Conservation (phyloP, 2,797 vertebrate genomes). For the Avahi laniger region DNA sequence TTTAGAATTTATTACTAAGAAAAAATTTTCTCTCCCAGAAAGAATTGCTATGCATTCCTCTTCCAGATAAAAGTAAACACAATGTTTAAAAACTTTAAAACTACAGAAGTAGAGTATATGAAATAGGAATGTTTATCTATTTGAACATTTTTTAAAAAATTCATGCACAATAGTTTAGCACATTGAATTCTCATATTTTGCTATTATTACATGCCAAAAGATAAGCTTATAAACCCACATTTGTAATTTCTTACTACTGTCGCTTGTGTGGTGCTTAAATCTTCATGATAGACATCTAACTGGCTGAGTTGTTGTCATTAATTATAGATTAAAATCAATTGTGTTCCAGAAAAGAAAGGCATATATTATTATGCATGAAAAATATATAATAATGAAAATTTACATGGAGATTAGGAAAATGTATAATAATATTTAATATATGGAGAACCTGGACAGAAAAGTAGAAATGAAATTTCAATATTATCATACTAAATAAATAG, state of each 20-base stretch:
- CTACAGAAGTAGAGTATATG: background rate
- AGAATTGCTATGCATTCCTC: background rate
- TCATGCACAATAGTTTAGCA: background rate
- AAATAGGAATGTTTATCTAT: background rate
- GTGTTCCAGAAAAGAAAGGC: background rate
- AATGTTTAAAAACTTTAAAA: background rate
- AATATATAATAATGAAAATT: background rate
- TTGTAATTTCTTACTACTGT: background rate
- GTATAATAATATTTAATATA: background rate
- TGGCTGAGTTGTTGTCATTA: background rate
- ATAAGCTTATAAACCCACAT: background rate
- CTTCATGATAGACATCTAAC: background rate
- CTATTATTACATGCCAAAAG: background rate
- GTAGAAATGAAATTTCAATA: background rate
- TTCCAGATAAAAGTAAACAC: background rate
- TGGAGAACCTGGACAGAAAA: background rate
- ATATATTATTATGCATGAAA: background rate
- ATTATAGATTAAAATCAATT: conserved; percentile 5
- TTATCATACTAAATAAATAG: background rate
- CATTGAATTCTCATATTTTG: background rate
- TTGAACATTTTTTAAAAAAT: background rate
- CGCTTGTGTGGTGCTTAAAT: background rate
- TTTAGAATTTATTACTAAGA: background rate
- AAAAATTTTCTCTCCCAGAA: background rate
- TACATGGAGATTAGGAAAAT: background rate